Conservation (phyloP, 2,113 vertebrate genomes). For the Macroglossus sobrinus region DNA sequence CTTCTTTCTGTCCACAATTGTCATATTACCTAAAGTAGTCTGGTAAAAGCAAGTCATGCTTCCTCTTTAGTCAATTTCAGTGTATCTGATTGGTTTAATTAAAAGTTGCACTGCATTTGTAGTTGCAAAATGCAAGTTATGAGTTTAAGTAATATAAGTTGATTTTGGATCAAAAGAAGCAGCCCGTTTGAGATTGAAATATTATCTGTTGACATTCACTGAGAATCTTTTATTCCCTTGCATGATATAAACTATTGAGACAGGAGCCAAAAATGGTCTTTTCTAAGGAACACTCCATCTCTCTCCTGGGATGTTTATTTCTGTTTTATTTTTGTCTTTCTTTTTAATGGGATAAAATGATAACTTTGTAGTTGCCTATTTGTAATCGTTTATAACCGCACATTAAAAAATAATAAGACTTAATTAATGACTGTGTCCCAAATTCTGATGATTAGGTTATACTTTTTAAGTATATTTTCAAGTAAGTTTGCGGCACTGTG, state of each 20-base stretch:
- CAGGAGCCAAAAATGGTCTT: constrained; percentile 50
- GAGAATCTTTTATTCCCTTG: constrained; percentile 55
- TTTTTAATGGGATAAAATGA: constrained; percentile 25
- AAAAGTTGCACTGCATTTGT: not conserved
- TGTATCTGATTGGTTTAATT: not conserved
- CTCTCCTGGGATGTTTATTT: constrained; percentile 42
- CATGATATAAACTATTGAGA: constrained; percentile 32
- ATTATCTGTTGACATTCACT: constrained; percentile 52
- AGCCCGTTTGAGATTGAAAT: constrained; percentile 60
- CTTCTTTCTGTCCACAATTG: not conserved
- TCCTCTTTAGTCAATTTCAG: not conserved
- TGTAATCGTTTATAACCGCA: constrained; percentile 32
- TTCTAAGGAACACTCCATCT: constrained; percentile 16
- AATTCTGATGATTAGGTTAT: not conserved
- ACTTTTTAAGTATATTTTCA: not conserved
- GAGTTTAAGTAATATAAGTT: constrained; percentile 46
- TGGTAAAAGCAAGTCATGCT: not conserved
- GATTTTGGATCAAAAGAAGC: constrained; percentile 35
- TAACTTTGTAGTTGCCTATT: constrained; percentile 18
- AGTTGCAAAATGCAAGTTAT: not conserved
- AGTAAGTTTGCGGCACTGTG: not conserved
- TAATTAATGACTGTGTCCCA: not conserved
- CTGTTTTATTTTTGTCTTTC: constrained; percentile 49
- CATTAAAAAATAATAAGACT: constrained; percentile 18
- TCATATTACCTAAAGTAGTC: not conserved